Conservation (phyloP, 2,113 vertebrate species). For the Tringa solitaria region DNA sequence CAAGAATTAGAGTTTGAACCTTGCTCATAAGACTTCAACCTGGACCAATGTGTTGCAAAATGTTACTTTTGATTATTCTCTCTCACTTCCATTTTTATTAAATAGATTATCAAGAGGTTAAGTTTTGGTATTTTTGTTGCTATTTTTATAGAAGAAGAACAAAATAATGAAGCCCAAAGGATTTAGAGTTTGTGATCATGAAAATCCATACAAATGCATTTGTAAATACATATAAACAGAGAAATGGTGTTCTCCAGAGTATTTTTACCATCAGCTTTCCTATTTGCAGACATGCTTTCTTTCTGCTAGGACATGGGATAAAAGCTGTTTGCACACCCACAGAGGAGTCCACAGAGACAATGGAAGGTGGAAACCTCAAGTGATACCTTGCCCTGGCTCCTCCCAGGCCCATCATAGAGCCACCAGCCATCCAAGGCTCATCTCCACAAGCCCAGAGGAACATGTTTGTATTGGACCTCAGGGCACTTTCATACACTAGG, state of each 20-base stretch:
- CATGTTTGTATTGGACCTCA: neutral
- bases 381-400: no score
- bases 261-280: neutral
- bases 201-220: neutral
- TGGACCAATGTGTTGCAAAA: neutral
- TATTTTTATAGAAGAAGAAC: neutral
- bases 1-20: neutral
- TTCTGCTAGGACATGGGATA: neutral
- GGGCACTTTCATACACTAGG: neutral
- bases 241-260: neutral
- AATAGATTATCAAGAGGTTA: neutral
- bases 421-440: neutral
- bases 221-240: neutral
- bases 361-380: neutral
- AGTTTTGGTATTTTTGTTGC: neutral
- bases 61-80: neutral
- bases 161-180: neutral
- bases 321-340: neutral
- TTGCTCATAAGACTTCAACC: neutral
- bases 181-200: neutral
- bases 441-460: neutral
- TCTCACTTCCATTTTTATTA: neutral
- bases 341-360: neutral
- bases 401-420: no score
- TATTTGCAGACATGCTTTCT: neutral